Evolutionary conservation across 2,797 vertebrate species (phyloP).

Genomic region (Streptopelia turtur): DNA sequence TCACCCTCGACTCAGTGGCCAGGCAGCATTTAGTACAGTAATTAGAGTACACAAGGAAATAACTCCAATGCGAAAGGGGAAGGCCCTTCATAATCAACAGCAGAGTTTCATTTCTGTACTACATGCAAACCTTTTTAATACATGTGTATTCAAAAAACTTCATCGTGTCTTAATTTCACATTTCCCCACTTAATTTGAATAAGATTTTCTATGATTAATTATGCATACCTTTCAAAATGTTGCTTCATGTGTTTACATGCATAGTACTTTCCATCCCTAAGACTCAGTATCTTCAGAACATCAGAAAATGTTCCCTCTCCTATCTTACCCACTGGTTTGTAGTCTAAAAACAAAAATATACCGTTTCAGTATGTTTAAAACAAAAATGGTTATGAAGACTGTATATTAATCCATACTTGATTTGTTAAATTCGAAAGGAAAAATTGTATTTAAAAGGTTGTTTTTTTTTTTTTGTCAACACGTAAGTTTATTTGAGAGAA

Average conservation of each 20-base stretch:
- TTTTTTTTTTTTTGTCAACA: neutral
- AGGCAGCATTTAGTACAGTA: neutral
- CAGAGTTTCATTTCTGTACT: neutral
- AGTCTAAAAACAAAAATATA: conserved; percentile 77
- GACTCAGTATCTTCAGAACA: conserved; percentile 86
- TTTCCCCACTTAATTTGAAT: neutral
- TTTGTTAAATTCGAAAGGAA: neutral
- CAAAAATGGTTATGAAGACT: neutral
- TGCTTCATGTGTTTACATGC: conserved; percentile 91
- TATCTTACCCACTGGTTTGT: conserved; percentile 87
- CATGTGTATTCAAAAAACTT: neutral
- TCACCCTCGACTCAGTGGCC: neutral
- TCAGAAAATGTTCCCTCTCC: conserved; percentile 91
- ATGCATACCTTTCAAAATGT: conserved; percentile 84
- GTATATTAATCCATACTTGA: neutral
- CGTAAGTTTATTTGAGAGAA: neutral
- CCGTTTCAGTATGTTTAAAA: neutral
- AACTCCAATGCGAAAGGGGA: neutral
- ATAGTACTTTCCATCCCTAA: conserved; percentile 86
- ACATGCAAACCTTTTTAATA: neutral
- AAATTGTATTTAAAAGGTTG: neutral
- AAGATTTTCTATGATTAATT: neutral
- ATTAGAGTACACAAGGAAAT: neutral
- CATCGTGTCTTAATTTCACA: neutral
- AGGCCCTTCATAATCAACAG: neutral